A percentile compares a stretch with the other conserved stretches of the same genome.
These are phyloP conservation scores for Penaeus vannamei DNA, from an alignment of 1,140 invertebrate genomes.

Conservation along the genomic window DNA sequence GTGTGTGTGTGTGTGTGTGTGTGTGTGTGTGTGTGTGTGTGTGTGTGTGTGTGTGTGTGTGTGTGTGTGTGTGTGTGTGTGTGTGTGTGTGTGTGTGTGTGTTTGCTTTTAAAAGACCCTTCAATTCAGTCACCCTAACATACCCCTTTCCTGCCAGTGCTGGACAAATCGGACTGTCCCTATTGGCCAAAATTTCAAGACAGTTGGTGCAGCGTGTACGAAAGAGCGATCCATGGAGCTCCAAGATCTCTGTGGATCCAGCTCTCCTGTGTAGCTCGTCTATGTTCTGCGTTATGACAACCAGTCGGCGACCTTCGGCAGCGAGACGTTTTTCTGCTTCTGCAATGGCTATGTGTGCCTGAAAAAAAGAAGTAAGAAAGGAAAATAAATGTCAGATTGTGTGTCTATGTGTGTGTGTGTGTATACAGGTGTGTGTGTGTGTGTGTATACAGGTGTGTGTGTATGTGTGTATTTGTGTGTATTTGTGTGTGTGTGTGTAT, in stretches of 20 bases:
- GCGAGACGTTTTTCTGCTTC: slow-evolving; percentile 80
- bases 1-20: no score
- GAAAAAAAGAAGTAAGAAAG: slow-evolving; percentile 37
- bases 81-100: no score
- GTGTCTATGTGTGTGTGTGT: no score
- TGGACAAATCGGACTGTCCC: slow-evolving; percentile 86
- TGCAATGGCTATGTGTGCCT: slow-evolving; percentile 88
- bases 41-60: no score
- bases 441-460: no score
- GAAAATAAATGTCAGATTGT: no score
- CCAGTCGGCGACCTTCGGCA: slow-evolving; percentile 77
- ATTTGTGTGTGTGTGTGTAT: no score
- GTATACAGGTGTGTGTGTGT: no score
- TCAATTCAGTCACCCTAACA: neutral
- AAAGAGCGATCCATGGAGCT: slow-evolving; percentile 91
- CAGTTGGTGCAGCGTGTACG: slow-evolving; percentile 88
- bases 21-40: no score
- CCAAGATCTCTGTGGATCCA: slow-evolving; percentile 85
- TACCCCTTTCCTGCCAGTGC: slow-evolving; percentile 78
- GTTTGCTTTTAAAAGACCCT: neutral
- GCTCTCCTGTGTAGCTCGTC: slow-evolving; percentile 89
- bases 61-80: no score
- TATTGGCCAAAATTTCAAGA: slow-evolving; percentile 79
- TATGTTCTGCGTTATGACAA: slow-evolving; percentile 93
- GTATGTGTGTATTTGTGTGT: no score